Evolutionary conservation across 2,888 invertebrate species (phyloP).

Genomic region (Unio pictorum): DNA sequence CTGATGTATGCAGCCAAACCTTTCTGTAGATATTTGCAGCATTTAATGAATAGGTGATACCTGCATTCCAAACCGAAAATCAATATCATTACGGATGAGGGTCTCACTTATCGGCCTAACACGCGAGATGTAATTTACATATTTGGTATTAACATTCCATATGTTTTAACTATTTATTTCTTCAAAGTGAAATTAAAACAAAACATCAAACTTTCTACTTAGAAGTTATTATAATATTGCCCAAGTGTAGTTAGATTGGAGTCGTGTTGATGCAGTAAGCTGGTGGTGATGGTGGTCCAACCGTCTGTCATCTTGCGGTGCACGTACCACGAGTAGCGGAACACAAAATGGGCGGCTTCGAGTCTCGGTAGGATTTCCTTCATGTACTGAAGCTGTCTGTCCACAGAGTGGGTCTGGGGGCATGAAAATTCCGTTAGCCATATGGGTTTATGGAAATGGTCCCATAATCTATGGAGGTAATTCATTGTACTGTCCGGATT

Average conservation of each 20-base stretch:
- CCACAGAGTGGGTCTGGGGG: conserved; percentile 1
- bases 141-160: no score
- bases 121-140: no score
- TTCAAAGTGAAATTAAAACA: neutral
- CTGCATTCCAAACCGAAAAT: no score
- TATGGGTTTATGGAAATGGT: conserved; percentile 14
- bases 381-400: conserved; percentile 15
- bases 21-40: no score
- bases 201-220: neutral
- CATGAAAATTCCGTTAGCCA: conserved; percentile 30
- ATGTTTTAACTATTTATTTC: no score
- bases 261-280: conserved; percentile 23
- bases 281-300: conserved; percentile 18
- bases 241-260: conserved; percentile 34
- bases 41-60: no score
- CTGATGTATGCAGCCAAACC: no score
- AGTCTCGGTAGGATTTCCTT: conserved; percentile 16
- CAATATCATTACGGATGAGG: no score
- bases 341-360: conserved; percentile 20
- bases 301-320: conserved; percentile 11
- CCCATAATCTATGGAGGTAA: conserved; percentile 7
- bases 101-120: no score
- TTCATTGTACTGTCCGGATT: conserved; percentile 14
- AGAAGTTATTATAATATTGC: conserved; percentile 27
- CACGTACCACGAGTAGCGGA: conserved; percentile 23